Percentiles rank a stretch among this genome's conserved stretches.
Conservation (phyloP, 2,797 vertebrate genomes). For the Gambelia wislizenii region DNA sequence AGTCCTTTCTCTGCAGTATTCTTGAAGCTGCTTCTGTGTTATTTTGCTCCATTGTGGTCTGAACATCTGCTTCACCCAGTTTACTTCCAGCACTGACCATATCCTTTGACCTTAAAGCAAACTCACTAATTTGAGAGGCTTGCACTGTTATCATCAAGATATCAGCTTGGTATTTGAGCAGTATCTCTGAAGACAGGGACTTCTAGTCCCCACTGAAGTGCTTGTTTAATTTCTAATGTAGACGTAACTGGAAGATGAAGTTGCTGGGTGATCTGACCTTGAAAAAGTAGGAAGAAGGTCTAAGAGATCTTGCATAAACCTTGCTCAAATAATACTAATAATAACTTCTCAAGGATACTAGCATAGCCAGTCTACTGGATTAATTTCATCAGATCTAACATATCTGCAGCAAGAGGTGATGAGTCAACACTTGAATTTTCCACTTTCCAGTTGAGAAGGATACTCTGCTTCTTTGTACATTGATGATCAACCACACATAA, state of each 20-base stretch:
- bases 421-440: background rate
- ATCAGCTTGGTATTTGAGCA: background rate
- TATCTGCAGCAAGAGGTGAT: background rate
- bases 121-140: background rate
- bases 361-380: background rate
- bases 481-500: background rate
- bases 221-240: background rate
- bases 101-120: background rate
- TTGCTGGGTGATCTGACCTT: background rate
- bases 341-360: background rate
- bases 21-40: background rate
- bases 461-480: background rate
- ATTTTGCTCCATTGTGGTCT: background rate
- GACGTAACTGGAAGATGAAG: background rate
- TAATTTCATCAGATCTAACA: background rate
- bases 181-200: background rate
- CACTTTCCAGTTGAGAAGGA: background rate
- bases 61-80: background rate
- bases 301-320: background rate
- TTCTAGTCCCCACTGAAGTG: background rate
- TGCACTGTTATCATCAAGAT: background rate
- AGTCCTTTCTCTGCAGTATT: background rate
- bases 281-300: background rate
- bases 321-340: background rate
- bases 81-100: background rate